These are phyloP conservation scores for Notiomystis cincta DNA, from an alignment of 2,113 vertebrate genomes.

Conservation along the genomic window DNA sequence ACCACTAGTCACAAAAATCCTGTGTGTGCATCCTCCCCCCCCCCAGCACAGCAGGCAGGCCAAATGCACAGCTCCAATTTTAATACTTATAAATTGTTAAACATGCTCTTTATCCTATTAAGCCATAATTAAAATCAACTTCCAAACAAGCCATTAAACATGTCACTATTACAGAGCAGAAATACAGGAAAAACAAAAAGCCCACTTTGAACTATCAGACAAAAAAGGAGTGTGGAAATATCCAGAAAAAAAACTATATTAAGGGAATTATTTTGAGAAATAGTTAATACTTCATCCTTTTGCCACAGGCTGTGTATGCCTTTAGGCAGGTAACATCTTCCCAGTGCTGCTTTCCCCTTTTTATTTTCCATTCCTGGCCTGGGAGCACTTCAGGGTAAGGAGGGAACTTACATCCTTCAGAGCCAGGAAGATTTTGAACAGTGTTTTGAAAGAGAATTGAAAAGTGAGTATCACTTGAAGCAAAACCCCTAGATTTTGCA, in stretches of 20 bases:
- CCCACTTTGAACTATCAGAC: neutral
- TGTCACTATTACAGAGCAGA: neutral
- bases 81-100: neutral
- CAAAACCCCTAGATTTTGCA: fast-evolving
- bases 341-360: neutral
- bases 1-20: neutral
- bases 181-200: neutral
- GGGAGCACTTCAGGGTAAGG: neutral
- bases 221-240: neutral
- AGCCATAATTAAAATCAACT: neutral
- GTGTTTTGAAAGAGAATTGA: neutral
- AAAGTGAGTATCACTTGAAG: neutral
- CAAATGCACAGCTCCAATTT: neutral
- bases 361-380: neutral
- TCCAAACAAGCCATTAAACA: neutral
- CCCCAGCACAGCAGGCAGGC: neutral
- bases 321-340: neutral
- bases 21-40: neutral
- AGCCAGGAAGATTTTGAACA: neutral
- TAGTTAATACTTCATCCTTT: neutral
- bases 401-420: neutral
- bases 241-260: neutral
- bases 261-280: neutral
- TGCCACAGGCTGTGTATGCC: neutral
- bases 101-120: neutral